Conservation (phyloP, 2,888 invertebrate genomes). For the Fragum fragum region DNA sequence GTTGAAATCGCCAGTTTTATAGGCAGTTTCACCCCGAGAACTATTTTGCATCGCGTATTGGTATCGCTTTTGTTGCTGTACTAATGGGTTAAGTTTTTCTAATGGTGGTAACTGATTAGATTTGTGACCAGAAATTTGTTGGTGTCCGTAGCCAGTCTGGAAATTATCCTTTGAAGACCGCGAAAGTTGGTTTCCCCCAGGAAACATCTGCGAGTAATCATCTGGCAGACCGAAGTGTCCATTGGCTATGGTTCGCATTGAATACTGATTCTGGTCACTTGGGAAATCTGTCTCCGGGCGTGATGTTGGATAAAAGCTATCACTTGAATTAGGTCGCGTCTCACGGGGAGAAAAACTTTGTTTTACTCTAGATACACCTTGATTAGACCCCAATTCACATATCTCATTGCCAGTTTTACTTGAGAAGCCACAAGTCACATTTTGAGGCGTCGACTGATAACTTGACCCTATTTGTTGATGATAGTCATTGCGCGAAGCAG, state of each 20-base stretch:
- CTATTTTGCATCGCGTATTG: slow-evolving; percentile 60
- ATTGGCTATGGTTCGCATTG: slow-evolving; percentile 48
- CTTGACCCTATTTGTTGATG: slow-evolving; percentile 11
- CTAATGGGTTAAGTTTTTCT: slow-evolving; percentile 63
- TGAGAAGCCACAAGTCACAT: background rate
- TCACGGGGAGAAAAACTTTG: slow-evolving; percentile 61
- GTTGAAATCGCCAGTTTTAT: slow-evolving; percentile 67
- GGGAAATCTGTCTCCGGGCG: slow-evolving; percentile 62
- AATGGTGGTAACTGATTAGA: slow-evolving; percentile 63
- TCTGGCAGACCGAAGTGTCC: slow-evolving; percentile 55
- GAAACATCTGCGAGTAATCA: slow-evolving; percentile 60
- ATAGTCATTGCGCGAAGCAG: slow-evolving; percentile 6
- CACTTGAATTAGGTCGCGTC: slow-evolving; percentile 53
- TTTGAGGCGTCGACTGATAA: background rate
- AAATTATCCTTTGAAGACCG: slow-evolving; percentile 66
- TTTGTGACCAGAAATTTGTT: slow-evolving; percentile 62
- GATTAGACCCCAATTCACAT: slow-evolving; percentile 55
- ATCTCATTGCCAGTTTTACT: slow-evolving; percentile 29
- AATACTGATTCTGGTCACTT: slow-evolving; percentile 52
- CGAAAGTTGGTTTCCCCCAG: slow-evolving; percentile 54
- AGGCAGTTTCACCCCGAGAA: slow-evolving; percentile 55
- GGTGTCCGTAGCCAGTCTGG: slow-evolving; percentile 59
- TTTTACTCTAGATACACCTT: slow-evolving; percentile 53
- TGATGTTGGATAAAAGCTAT: slow-evolving; percentile 62
- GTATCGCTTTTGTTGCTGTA: slow-evolving; percentile 55